Percentiles rank a stretch among this genome's conserved stretches.
Conservation (phyloP, 2,797 vertebrate species). For the Acipenser transmontanus region DNA sequence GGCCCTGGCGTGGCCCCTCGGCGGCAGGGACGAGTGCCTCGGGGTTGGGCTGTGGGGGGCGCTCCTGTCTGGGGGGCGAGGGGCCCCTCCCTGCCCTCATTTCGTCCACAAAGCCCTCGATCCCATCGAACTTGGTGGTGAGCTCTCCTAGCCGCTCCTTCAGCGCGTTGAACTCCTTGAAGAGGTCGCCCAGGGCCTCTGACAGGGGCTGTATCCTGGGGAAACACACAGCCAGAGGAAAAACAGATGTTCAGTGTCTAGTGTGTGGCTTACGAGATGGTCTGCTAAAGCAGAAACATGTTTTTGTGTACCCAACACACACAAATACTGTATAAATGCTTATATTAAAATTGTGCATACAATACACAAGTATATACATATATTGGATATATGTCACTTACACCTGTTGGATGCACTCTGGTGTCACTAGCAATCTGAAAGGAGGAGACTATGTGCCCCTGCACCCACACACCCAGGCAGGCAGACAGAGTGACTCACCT, state of each 20-base stretch:
- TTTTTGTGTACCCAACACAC: no score
- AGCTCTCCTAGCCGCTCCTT: conserved; percentile 66
- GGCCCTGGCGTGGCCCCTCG: conserved; percentile 12
- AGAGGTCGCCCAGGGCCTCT: conserved; percentile 65
- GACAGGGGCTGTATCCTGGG: conserved; percentile 72
- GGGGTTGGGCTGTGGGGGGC: conserved; percentile 14
- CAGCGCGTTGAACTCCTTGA: conserved; percentile 69
- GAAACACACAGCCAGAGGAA: neutral
- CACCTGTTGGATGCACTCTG: neutral
- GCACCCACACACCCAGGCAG: neutral
- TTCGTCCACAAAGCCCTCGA: conserved; percentile 66
- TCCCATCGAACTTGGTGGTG: conserved; percentile 55
- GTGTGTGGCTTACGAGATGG: no score
- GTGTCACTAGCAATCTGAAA: neutral
- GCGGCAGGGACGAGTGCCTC: neutral
- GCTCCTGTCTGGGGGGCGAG: neutral
- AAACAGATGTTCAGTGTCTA: neutral
- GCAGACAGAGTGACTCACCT: conserved; percentile 49
- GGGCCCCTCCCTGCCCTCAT: conserved; percentile 40
- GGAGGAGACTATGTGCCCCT: neutral
- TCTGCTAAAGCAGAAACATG: no score
- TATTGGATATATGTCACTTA: no score
- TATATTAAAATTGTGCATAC: no score
- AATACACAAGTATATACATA: no score
- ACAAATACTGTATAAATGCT: no score